phyloP scores from a whole-genome alignment of 2,888 invertebrate genomes.

The Andrena fulva region DNA sequence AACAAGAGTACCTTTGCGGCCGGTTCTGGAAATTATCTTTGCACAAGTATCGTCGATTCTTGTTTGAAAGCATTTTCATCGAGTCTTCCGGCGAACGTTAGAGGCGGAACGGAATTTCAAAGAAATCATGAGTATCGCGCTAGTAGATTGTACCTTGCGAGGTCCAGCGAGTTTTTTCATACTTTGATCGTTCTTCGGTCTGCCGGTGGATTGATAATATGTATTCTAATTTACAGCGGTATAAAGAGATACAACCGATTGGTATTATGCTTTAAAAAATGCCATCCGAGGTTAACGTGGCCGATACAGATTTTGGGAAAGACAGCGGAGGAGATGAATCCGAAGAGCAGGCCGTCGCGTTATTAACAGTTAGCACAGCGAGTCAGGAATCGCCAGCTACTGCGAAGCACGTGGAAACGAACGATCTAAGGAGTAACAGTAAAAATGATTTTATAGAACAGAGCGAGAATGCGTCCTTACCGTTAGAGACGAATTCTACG shows the following conservation, averaged over 20 bases:
- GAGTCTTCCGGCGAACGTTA: not conserved
- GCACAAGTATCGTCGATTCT: not conserved
- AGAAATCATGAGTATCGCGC: not conserved
- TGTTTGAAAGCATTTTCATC: not conserved
- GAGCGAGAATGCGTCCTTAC: constrained; percentile 32
- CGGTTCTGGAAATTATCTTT: not conserved
- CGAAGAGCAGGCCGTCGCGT: constrained; percentile 60
- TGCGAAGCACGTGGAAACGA: constrained; percentile 61
- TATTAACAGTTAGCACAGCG: constrained; percentile 58
- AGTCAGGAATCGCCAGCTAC: constrained; percentile 55
- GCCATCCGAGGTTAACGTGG: constrained; percentile 76
- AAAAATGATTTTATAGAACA: constrained; percentile 51
- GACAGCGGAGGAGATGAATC: constrained; percentile 70
- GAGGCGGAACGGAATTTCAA: not conserved
- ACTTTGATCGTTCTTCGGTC: not conserved
- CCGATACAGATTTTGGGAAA: constrained; percentile 72
- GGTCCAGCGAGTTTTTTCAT: not conserved
- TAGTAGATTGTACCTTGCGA: not conserved
- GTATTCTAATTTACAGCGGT: constrained; percentile 36
- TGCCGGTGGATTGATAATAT: not conserved
- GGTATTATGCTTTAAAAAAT: constrained; percentile 72
- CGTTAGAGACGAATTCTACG: constrained; percentile 27
- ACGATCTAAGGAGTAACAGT: constrained; percentile 35
- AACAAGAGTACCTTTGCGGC: not conserved
- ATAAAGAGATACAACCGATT: constrained; percentile 30